Evolutionary conservation across 2,888 invertebrate genomes (phyloP), one percentile per base, ranked within the genome.

Genomic region (Acanthococcus lagerstroemiae): DNA sequence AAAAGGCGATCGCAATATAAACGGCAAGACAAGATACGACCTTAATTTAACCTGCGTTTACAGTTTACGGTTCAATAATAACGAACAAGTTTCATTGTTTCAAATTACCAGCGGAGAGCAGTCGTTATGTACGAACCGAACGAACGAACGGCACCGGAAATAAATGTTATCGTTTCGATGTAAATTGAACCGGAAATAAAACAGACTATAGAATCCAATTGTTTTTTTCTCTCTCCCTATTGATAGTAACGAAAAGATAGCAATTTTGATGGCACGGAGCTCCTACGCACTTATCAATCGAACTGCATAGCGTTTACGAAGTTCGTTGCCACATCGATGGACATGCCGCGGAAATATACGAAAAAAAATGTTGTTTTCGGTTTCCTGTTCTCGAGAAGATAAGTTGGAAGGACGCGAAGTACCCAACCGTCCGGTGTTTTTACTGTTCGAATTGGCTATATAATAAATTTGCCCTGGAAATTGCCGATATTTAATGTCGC

Each of bases 161-260:
- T 63, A 63, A 63, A 63, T 63, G 63, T 63, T 63, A 63, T 63
- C 63, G 63, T 63, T 63, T 52, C 54, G 63, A 63, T 63, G 63
- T 63, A 63, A 63, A 63, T 63, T 63, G 63, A 63, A 63, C 63
- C 27, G 63, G 63, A 63, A 63, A 52, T 50, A 21, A 63, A 63
- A 63, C 63, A 63, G 63, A 63, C 63, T 63, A 63, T 52, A 63
- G 63, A 63, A 63, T 63, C 63, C 63, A 63, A 63, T 63, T 63
- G 63, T 63, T 52, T 52, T 63, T 63, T 22, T 52, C 22, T 21
- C 22, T 52, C 24, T 52, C 37, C 37, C 37, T 63, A 63, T 63
- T 63, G 63, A 63, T 63, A 27, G 63, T 63, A 63, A 50, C 50
- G 22, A 50, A 50, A 61, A 61, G 63, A 63, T 63, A 52, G 63